phyloP scores from a whole-genome alignment of 2,888 invertebrate genomes.

The Trisateles emortualis region DNA sequence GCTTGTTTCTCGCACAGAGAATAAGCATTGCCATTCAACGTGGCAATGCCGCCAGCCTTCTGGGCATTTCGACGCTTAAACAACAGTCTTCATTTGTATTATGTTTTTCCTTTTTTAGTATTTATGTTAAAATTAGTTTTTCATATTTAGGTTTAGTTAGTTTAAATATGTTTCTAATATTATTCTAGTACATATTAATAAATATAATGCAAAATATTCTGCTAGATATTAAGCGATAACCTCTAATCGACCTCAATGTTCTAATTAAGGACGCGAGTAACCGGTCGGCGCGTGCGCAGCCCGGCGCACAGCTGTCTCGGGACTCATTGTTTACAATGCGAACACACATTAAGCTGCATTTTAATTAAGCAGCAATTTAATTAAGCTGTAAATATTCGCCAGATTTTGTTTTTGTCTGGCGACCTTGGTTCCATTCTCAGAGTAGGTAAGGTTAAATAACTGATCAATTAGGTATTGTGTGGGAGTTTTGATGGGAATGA shows the following conservation, averaged over 20 bases:
- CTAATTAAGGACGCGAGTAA: constrained; percentile 60
- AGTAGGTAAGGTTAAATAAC: not conserved
- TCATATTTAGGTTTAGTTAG: too few species aligned
- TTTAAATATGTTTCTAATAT: too few species aligned
- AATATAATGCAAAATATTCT: constrained; percentile 28
- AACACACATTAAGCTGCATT: constrained; percentile 11
- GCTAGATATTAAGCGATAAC: constrained; percentile 33
- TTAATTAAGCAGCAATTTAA: not conserved
- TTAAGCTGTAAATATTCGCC: too few species aligned
- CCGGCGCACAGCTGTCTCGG: constrained; percentile 18
- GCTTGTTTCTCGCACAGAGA: too few species aligned
- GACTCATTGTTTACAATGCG: constrained; percentile 28
- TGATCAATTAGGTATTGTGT: not conserved
- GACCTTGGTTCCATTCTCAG: constrained; percentile 22
- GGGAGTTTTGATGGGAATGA: too few species aligned
- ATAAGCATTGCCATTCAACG: too few species aligned
- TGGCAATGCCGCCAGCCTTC: too few species aligned
- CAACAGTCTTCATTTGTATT: too few species aligned
- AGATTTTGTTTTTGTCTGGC: too few species aligned
- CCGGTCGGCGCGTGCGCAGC: constrained; percentile 37
- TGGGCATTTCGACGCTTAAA: too few species aligned
- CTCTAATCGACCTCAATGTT: constrained; percentile 44
- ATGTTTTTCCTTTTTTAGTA: too few species aligned
- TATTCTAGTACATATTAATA: constrained; percentile 7
- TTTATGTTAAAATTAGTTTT: too few species aligned